Conservation (phyloP, 2,797 vertebrate genomes). For the Premnoplex brunnescens region DNA sequence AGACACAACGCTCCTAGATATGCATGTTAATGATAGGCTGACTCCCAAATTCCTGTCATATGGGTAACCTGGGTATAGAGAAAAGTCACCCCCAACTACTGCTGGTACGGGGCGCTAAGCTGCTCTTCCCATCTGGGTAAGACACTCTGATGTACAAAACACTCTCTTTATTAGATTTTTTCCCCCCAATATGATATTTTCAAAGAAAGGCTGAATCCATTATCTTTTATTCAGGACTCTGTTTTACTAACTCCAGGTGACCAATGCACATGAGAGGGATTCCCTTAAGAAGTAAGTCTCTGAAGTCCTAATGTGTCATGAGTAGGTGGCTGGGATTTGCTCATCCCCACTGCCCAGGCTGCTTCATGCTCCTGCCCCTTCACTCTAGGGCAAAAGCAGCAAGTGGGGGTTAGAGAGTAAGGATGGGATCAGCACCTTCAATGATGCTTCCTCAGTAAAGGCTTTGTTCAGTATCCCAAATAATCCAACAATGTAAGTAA, state of each 20-base stretch:
- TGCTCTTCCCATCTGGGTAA: background rate
- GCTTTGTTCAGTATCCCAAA: background rate
- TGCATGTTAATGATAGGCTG: background rate
- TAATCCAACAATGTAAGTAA: background rate
- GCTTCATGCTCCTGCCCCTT: background rate
- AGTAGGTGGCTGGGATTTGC: background rate
- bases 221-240: background rate
- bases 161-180: background rate
- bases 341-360: background rate
- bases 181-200: background rate
- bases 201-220: background rate
- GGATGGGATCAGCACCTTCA: background rate
- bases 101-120: background rate
- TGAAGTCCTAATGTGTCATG: background rate
- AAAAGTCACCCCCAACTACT: background rate
- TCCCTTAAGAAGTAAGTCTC: background rate
- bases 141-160: background rate
- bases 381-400: background rate
- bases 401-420: background rate
- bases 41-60: background rate
- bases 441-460: background rate
- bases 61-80: background rate
- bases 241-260: background rate
- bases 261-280: accelerated
- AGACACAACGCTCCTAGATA: background rate